Evolutionary conservation across 2,888 invertebrate genomes (phyloP).

Genomic region (Rotaria sp.): DNA sequence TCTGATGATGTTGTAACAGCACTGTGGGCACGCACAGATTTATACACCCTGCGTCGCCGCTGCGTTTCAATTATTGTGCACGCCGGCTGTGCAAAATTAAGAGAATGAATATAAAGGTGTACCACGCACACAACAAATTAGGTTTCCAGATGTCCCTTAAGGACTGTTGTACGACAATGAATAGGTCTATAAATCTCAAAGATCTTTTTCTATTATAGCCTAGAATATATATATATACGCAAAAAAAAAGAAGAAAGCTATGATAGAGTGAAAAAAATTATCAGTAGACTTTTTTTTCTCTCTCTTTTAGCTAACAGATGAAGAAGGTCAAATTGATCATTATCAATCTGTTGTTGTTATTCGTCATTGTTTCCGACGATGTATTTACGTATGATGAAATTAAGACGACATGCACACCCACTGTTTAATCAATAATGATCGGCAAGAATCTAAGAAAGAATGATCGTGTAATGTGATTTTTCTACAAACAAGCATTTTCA

Average conservation of each 20-base stretch:
- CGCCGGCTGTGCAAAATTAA: background rate
- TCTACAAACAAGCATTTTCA: background rate
- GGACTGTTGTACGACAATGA: background rate
- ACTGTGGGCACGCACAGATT: background rate
- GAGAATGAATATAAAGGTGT: background rate
- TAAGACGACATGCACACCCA: conserved; percentile 2
- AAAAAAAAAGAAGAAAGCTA: background rate
- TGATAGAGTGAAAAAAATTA: background rate
- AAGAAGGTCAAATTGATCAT: background rate
- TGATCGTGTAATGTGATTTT: background rate
- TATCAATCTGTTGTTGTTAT: background rate
- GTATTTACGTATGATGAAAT: background rate
- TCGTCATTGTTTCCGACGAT: background rate
- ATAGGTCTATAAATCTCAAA: background rate
- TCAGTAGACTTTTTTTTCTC: background rate
- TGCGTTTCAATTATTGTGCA: background rate
- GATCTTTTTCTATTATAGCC: background rate
- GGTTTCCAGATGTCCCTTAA: background rate
- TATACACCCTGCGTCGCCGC: background rate
- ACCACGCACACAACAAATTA: background rate
- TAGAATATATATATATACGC: background rate
- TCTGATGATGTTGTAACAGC: background rate
- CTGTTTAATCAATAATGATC: background rate
- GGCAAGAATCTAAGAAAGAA: background rate
- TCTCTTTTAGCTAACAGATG: background rate